Percentiles rank a stretch among this genome's conserved stretches.
phyloP scores from a whole-genome alignment of 92 coral and sea anemone species.

The Parazoanthus atlanticus region DNA sequence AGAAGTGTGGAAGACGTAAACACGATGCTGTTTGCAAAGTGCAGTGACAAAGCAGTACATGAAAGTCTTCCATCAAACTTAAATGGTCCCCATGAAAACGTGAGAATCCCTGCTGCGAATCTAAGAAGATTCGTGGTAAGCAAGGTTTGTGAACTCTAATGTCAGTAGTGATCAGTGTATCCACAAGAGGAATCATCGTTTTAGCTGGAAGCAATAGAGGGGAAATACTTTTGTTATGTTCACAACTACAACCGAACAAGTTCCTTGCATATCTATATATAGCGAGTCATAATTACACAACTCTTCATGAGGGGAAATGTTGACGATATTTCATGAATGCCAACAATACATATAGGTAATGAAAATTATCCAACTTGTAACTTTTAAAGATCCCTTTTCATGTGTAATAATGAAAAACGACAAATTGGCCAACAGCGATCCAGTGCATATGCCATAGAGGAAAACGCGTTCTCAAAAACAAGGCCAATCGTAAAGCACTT shows the following conservation, averaged over 20 bases:
- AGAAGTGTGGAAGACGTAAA: conserved; percentile 21
- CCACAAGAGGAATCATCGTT: background rate
- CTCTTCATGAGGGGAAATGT: background rate
- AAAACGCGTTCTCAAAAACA: too few relatives aligned
- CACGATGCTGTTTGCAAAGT: background rate
- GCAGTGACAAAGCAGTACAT: background rate
- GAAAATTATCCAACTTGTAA: too few relatives aligned
- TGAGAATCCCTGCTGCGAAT: conserved; percentile 1
- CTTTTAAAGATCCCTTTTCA: background rate
- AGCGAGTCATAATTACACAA: too few relatives aligned
- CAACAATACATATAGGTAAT: background rate
- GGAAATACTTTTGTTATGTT: too few relatives aligned
- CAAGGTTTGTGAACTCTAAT: conserved; percentile 1
- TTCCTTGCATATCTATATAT: too few relatives aligned
- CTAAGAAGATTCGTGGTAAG: conserved; percentile 11
- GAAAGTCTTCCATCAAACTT: conserved; percentile 19
- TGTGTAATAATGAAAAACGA: background rate
- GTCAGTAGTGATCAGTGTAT: background rate
- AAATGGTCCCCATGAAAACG: background rate
- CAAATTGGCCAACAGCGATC: background rate
- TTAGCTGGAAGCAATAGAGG: background rate
- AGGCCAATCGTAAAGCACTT: background rate
- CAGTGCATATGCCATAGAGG: background rate
- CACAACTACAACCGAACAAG: background rate
- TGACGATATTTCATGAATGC: background rate